Conservation (phyloP, 1,140 invertebrate genomes). For the Camponotus pennsylvanicus region DNA sequence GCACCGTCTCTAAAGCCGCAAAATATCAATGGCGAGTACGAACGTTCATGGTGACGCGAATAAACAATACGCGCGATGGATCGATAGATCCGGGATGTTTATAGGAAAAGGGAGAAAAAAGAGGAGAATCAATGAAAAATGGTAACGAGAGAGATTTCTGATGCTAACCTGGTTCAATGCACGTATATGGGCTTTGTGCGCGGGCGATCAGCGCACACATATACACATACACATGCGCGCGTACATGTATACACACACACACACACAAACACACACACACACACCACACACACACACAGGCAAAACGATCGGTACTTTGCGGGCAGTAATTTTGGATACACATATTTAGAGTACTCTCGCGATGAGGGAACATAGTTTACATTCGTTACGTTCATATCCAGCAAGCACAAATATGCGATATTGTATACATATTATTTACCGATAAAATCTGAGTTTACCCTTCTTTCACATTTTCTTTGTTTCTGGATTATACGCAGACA, state of each 20-base stretch:
- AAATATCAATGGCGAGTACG: constrained; percentile 61
- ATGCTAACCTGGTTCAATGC: constrained; percentile 66
- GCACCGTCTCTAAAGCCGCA: constrained; percentile 64
- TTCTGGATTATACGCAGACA: constrained; percentile 33
- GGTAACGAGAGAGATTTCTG: constrained; percentile 28
- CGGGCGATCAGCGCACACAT: constrained; percentile 37
- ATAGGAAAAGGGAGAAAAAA: not conserved
- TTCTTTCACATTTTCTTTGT: not conserved
- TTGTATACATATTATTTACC: constrained; percentile 74
- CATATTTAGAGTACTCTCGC: constrained; percentile 74
- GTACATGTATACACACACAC: not conserved
- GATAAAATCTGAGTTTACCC: constrained; percentile 52
- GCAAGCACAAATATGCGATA: constrained; percentile 81
- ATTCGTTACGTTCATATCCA: constrained; percentile 77
- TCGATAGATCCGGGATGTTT: constrained; percentile 34
- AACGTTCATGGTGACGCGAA: constrained; percentile 43
- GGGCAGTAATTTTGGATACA: constrained; percentile 76
- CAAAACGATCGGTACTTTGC: constrained; percentile 71
- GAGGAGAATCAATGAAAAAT: not conserved
- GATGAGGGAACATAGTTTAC: constrained; percentile 76
- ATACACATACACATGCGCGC: constrained; percentile 22
- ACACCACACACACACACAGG: constrained; percentile 53
- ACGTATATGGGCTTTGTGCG: constrained; percentile 49
- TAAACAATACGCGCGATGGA: constrained; percentile 47
- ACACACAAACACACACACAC: not conserved